Evolutionary conservation across 2,888 invertebrate genomes (phyloP), one percentile per base, ranked within the genome.

Genomic region (Chydorus sphaericus): DNA sequence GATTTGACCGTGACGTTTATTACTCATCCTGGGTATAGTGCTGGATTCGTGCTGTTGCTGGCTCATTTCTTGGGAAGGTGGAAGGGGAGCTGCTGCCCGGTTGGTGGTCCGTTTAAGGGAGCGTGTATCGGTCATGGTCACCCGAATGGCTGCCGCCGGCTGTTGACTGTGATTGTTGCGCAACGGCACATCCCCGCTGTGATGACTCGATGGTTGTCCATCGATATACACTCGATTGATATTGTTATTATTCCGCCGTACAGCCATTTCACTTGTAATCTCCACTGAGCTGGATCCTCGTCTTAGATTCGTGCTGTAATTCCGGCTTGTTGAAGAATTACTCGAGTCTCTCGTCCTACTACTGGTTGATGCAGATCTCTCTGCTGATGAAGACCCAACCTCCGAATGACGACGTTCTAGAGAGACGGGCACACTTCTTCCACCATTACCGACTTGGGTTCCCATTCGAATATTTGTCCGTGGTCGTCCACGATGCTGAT

Each of bases 191-290:
- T 3, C 20, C 39, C 14, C n/a, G 4, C 20, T 33, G 3, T 23
- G 33, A 33, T 36, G 26, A n/a, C n/a, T n/a, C 10, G 30, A 31
- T 6, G 20, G 33, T 23, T 26, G 37, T 14, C 44, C 54, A 36
- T 55, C 55, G 36, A 55, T 55, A 36, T 55, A 55, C 26, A 55
- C 55, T 2, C 55, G 55, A 36, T 55, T 55, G 48, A 55, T 37
- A 29, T 55, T 55, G 31, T 36, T 26, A 23, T 37, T 23, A 14
- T 18, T 26, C 28, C 29, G 50, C 29, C 39, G 20, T 11, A 18
- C 28, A 16, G 16, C 31, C 11, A 37, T 36, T 20, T 36, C 33
- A 26, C 18, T 33, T 20, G 36, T 10, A 18, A 36, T 37, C n/a
- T 20, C 36, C 36, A 37, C 33, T 10, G 52, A 31, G 37, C 36